A percentile compares a stretch with the other conserved stretches of the same genome.
Evolutionary conservation across 2,888 invertebrate genomes (phyloP).

Genomic region (Drosophila basisetae): DNA sequence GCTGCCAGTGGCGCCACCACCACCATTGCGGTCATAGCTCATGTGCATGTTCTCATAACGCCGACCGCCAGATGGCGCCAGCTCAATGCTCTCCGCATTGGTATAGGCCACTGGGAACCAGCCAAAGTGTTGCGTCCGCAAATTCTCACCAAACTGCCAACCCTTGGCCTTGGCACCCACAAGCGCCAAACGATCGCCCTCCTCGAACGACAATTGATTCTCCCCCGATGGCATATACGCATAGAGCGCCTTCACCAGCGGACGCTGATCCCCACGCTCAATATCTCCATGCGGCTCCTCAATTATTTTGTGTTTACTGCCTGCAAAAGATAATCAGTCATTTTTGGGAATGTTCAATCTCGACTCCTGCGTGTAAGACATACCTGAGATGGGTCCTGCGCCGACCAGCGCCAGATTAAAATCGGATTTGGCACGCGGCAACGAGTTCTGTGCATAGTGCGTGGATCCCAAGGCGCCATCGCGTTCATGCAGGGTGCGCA

Average conservation of each 20-base stretch:
- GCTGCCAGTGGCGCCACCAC: slow-evolving; percentile 36
- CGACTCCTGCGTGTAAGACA: not conserved
- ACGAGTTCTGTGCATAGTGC: slow-evolving; percentile 85
- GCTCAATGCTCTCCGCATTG: slow-evolving; percentile 88
- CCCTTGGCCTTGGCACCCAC: slow-evolving; percentile 97
- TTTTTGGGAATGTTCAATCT: not conserved
- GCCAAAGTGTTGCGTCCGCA: slow-evolving; percentile 95
- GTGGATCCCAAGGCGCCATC: slow-evolving; percentile 70
- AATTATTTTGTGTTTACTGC: slow-evolving; percentile 69
- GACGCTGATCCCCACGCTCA: slow-evolving; percentile 88
- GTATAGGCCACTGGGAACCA: slow-evolving; percentile 99
- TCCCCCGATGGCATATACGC: slow-evolving; percentile 95
- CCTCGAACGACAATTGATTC: slow-evolving; percentile 96
- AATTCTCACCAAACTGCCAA: slow-evolving; percentile 98
- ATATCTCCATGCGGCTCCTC: slow-evolving; percentile 54
- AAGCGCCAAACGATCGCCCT: slow-evolving; percentile 94
- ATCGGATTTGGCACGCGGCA: slow-evolving; percentile 94
- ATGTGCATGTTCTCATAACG: slow-evolving; percentile 84
- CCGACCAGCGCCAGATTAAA: slow-evolving; percentile 89
- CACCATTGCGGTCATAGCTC: slow-evolving; percentile 77
- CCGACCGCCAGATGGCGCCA: slow-evolving; percentile 36
- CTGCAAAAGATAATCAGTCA: slow-evolving; percentile 24
- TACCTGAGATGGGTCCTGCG: slow-evolving; percentile 55
- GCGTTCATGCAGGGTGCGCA: slow-evolving; percentile 88
- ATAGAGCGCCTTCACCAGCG: slow-evolving; percentile 93